Conservation (phyloP, 2,888 invertebrate genomes). For the Brachyptera risi region DNA sequence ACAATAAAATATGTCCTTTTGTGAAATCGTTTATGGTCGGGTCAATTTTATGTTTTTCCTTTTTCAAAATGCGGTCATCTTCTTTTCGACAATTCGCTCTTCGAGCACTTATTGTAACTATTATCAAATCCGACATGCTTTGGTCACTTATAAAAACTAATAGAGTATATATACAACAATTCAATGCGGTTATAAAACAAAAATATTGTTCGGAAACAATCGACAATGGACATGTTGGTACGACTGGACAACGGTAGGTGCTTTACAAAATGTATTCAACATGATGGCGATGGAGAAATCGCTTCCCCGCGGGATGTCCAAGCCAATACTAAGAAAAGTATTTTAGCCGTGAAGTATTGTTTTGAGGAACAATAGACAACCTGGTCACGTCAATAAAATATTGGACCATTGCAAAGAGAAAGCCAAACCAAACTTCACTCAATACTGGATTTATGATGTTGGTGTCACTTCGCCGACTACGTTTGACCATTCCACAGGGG, state of each 20-base stretch:
- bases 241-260: not conserved
- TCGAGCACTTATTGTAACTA: conserved; percentile 11
- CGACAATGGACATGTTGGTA: not conserved
- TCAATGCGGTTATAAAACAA: conserved; percentile 16
- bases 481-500: not conserved
- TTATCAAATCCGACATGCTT: not conserved
- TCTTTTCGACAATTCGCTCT: conserved; percentile 9
- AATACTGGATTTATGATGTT: conserved; percentile 3
- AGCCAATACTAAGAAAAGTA: conserved; percentile 1
- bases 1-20: conserved; percentile 11
- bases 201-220: conserved; percentile 18
- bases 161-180: conserved; percentile 10
- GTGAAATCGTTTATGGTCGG: conserved; percentile 9
- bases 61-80: not conserved
- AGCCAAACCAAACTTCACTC: conserved; percentile 1
- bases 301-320: conserved; percentile 10
- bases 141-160: conserved; percentile 19
- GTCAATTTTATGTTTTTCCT: conserved; percentile 6
- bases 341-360: not conserved
- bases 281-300: not conserved
- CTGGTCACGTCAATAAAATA: conserved; percentile 14
- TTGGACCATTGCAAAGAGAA: too few relatives aligned
- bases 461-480: not conserved
- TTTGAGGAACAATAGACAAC: not conserved
- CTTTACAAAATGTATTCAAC: not conserved